Base-by-base conservation (phyloP, 2,797 vertebrate genomes). In the Meriones psammophilus region DNA sequence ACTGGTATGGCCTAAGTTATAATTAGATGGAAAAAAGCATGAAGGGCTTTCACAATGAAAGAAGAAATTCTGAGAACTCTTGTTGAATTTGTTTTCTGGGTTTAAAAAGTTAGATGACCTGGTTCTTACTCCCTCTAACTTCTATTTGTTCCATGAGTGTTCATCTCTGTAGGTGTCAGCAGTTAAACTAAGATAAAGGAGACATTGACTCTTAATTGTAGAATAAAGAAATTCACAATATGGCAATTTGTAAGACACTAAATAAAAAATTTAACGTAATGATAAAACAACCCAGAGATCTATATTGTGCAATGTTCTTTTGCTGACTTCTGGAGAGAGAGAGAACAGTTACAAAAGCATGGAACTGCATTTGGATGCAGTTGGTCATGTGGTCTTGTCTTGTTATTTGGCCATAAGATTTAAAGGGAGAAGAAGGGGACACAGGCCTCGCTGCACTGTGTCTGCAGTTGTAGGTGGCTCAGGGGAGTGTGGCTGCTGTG, bases 241-340 rank as follows among this genome's bases (percentile, higher is more conserved):
- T 90, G n/a, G 60, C 6, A 74, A 76, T 77, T 62, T 91, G 1
- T 24, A 77, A 77, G 87, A 89, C 28, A 50, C 13, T 6, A 71
- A 28, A 68, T 64, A 0, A 42, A 71, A 30, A 79, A 50, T 24
- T n/a, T 88, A 90, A 50, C 15, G 39, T 93, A 86, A 69, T 60
- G 33, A 91, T 64, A 79, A 88, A 79, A 50, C n/a, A 39, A 80
- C 17, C 0, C 33, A 92, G 64, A 15, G 8, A 64, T 92, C 36
- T 73, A 6, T 8, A 79, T 69, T 56, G 5, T 62, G 24, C 9
- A 2, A 46, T 64, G 30, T 0, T 66, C 69, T 86, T 9, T 76
- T 94, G 68, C 68, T 94, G 33, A 36, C 0, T 60, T 71, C 81
- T 88, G 30, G 91, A 78, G 42, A 94, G 42, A 94, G 42, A 94